Evolutionary conservation across 2,888 invertebrate species (phyloP).

Genomic region (Nomada goodeniana): DNA sequence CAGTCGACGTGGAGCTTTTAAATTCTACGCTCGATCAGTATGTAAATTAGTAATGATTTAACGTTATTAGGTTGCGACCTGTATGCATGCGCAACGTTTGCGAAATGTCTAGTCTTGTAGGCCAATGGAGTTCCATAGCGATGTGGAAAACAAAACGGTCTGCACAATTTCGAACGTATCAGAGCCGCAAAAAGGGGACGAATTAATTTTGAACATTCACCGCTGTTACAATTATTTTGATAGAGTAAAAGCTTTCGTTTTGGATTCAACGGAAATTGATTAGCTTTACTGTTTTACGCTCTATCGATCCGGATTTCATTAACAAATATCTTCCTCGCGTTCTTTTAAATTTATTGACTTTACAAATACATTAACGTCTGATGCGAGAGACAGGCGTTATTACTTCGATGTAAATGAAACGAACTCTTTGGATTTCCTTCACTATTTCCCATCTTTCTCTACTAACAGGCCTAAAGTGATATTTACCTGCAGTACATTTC

Average conservation of each 20-base stretch:
- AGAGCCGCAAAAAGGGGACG: not conserved
- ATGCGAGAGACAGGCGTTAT: too few relatives aligned
- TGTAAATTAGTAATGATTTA: constrained; percentile 69
- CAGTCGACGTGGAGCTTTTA: constrained; percentile 88
- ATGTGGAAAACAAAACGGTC: not conserved
- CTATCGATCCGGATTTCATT: too few relatives aligned
- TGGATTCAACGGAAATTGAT: too few relatives aligned
- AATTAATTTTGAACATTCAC: not conserved
- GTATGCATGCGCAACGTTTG: not conserved
- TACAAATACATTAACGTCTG: too few relatives aligned
- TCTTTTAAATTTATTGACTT: not conserved
- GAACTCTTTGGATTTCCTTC: not conserved
- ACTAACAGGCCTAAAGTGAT: too few relatives aligned
- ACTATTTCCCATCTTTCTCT: not conserved
- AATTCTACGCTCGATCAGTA: constrained; percentile 90
- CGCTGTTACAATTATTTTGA: too few relatives aligned
- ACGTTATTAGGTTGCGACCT: not conserved
- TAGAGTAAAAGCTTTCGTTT: too few relatives aligned
- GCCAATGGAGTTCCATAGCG: too few relatives aligned
- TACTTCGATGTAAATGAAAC: too few relatives aligned
- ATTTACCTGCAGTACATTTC: too few relatives aligned
- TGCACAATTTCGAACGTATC: not conserved
- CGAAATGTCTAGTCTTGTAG: too few relatives aligned
- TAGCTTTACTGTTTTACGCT: too few relatives aligned
- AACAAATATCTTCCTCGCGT: not conserved